These are phyloP conservation scores for Heliconius sara DNA, from an alignment of 2,888 invertebrate genomes.

Conservation along the genomic window DNA sequence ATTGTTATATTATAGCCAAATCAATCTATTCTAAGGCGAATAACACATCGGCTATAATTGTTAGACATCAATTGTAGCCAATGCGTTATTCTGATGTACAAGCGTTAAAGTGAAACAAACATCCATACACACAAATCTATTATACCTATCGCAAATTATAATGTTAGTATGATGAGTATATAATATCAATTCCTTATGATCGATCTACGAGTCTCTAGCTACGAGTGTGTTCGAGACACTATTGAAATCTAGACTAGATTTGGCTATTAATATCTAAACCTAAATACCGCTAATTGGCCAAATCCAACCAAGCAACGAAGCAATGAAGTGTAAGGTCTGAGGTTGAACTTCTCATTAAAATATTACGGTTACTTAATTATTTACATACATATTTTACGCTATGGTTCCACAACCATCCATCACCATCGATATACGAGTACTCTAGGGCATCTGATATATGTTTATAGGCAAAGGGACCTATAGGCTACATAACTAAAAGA, in stretches of 20 bases:
- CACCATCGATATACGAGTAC: neutral
- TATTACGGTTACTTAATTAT: conserved; percentile 7
- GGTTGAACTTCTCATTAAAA: conserved; percentile 2
- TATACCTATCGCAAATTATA: no score
- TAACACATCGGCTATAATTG: no score
- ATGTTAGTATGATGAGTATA: neutral
- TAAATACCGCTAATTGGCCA: conserved; percentile 11
- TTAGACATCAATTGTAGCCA: no score
- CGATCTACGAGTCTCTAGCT: neutral
- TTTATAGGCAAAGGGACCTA: no score
- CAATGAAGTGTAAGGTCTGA: conserved; percentile 19
- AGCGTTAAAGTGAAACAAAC: no score
- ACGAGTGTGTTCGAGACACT: neutral
- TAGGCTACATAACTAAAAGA: no score
- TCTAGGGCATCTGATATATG: no score
- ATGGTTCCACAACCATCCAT: neutral
- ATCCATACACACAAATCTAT: no score
- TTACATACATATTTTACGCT: neutral
- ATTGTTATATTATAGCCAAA: no score
- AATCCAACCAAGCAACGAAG: conserved; percentile 19
- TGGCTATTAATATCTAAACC: neutral
- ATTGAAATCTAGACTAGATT: neutral
- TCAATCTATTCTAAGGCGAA: no score
- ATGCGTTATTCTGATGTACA: no score
- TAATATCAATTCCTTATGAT: neutral